Conservation (phyloP, 2,888 invertebrate species). For the Cyclophora punctaria region DNA sequence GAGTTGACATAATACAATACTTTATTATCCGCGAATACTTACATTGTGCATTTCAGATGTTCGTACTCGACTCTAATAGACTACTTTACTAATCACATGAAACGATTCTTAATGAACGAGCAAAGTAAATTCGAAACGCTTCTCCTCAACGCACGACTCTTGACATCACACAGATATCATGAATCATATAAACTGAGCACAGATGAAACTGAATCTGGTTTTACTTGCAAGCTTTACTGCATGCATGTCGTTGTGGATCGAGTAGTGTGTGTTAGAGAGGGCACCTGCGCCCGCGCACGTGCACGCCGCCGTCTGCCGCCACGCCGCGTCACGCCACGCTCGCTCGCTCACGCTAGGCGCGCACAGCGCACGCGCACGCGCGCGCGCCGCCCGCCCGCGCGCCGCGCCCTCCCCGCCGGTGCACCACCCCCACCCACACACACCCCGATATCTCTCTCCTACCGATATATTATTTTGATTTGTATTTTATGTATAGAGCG, state of each 20-base stretch:
- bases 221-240: slow-evolving; percentile 74
- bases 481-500: slow-evolving; percentile 86
- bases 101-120: slow-evolving; percentile 54
- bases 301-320: slow-evolving; percentile 14
- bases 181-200: slow-evolving; percentile 74
- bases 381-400: slow-evolving; percentile 23
- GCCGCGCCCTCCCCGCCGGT: slow-evolving; percentile 39
- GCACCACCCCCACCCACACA: slow-evolving; percentile 57
- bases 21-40: slow-evolving; percentile 49
- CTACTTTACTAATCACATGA: slow-evolving; percentile 68
- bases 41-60: slow-evolving; percentile 70
- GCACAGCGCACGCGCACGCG: slow-evolving; percentile 27
- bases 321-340: slow-evolving; percentile 17
- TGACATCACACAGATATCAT: slow-evolving; percentile 73
- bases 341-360: slow-evolving; percentile 21
- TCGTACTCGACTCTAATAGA: slow-evolving; percentile 64
- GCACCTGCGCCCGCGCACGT: slow-evolving; percentile 21
- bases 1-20: slow-evolving; percentile 49
- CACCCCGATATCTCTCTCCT: slow-evolving; percentile 70
- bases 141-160: slow-evolving; percentile 76
- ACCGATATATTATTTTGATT: slow-evolving; percentile 73
- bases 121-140: slow-evolving; percentile 75
- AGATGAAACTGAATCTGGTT: slow-evolving; percentile 73
- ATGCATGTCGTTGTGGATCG: slow-evolving; percentile 70
- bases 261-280: slow-evolving; percentile 57